Evolutionary conservation across 2,888 invertebrate genomes (phyloP).

Genomic region (Miltochrista miniata): DNA sequence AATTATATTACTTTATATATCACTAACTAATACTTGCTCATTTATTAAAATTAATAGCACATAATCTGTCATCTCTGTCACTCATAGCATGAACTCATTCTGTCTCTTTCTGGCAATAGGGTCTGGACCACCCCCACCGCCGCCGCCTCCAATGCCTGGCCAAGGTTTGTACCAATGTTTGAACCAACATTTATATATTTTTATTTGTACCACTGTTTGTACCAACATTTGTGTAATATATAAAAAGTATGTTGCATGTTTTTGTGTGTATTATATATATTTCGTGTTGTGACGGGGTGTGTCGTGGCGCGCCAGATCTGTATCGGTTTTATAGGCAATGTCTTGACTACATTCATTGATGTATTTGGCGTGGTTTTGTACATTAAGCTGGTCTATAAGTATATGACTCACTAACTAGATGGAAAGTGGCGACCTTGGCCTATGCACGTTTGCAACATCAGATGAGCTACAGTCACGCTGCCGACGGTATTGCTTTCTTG

Average conservation of each 20-base stretch:
- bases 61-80: conserved; percentile 11
- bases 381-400: too few species aligned
- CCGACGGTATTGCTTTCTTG: too few species aligned
- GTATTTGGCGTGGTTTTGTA: too few species aligned
- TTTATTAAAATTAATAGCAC: neutral
- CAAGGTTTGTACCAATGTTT: conserved; percentile 32
- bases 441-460: too few species aligned
- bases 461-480: too few species aligned
- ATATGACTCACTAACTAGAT: too few species aligned
- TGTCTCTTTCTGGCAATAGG: conserved; percentile 43
- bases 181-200: neutral
- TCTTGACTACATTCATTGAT: too few species aligned
- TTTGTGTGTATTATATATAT: neutral
- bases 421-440: too few species aligned
- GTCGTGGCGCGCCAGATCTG: too few species aligned
- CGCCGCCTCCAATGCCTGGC: conserved; percentile 54
- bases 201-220: conserved; percentile 16
- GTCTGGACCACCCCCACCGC: conserved; percentile 43
- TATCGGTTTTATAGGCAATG: too few species aligned
- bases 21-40: neutral
- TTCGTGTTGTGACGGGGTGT: too few species aligned
- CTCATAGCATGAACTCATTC: conserved; percentile 32
- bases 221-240: neutral
- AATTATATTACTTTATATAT: too few species aligned
- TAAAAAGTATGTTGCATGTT: neutral